Evolutionary conservation across 2,113 vertebrate species (phyloP), one percentile per base, ranked within the genome.

Genomic region (Lophius piscatorius): DNA sequence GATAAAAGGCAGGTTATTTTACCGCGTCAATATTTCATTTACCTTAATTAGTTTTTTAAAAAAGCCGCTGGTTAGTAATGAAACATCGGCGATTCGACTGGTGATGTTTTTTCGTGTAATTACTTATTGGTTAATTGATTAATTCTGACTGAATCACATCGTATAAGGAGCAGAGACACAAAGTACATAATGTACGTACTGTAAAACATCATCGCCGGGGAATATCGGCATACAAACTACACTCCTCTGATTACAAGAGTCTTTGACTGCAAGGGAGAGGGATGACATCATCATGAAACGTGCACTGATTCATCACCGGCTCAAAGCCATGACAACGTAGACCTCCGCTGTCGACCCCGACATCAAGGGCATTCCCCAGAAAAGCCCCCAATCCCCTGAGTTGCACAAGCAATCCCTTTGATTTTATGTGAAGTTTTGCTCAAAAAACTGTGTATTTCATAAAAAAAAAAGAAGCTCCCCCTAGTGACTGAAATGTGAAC

Each of bases 11-110:
- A 71, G 75, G 79, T 73, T 81, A 63, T 77, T 79, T 64, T 51
- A 65, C 58, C 34, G 45, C 61, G 52, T 86, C 71, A 72, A 84
- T 88, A 71, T 78, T 86, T 78, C 60, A 88, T 74, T 54, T 64
- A 16, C 18, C 56, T 54, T 79, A 70, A 80, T 85, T 81, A 64
- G 59, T 26, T 48, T n/a, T n/a, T 49, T 4, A 29, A 11, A 49
- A 26, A 40, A 0, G 0, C 10, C 14, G 39, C 35, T 40, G 66
- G 66, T 57, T 56, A 75, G 52, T 66, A 72, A 65, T 62, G 36
- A 42, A 17, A 28, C 23, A 16, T 14, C 38, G 67, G 63, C 56
- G 59, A 34, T 52, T 12, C n/a, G n/a, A n/a, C n/a, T 24, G n/a
- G 18, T 67, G 22, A 38, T 57, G 44, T 49, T 29, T 71, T 61